Conservation (phyloP, 2,888 invertebrate species). For the Caenorhabditis becei region DNA sequence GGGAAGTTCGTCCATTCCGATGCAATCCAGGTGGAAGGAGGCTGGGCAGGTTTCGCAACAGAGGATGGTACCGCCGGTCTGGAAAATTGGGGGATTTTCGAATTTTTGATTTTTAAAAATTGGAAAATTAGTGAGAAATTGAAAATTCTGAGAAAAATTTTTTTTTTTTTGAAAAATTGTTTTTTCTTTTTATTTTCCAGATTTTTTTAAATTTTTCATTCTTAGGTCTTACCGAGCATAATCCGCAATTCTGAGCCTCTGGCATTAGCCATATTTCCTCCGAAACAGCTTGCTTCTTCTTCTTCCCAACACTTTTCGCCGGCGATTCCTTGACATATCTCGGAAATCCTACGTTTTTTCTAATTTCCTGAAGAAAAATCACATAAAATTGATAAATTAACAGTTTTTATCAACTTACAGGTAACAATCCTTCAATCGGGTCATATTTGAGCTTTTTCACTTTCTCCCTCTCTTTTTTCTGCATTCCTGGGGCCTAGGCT, state of each 20-base stretch:
- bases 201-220: not conserved
- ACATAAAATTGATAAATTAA: not conserved
- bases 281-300: conserved; percentile 10
- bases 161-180: no score
- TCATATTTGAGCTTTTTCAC: conserved; percentile 1
- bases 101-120: not conserved
- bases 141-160: no score
- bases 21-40: conserved; percentile 95
- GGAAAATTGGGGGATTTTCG: not conserved
- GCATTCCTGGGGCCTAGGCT: not conserved
- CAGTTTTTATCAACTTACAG: not conserved
- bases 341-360: not conserved
- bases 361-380: no score
- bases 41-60: conserved; percentile 97
- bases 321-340: not conserved
- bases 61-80: conserved; percentile 93
- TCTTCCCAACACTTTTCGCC: conserved; percentile 14
- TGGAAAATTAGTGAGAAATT: not conserved
- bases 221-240: conserved; percentile 44
- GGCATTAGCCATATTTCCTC: conserved; percentile 45
- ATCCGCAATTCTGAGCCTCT: conserved; percentile 34
- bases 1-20: conserved; percentile 93
- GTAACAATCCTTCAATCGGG: not conserved
- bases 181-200: no score
- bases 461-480: not conserved